These are phyloP conservation scores for Hirudinaria manillensis DNA, from an alignment of 2,888 invertebrate genomes.

Conservation along the genomic window DNA sequence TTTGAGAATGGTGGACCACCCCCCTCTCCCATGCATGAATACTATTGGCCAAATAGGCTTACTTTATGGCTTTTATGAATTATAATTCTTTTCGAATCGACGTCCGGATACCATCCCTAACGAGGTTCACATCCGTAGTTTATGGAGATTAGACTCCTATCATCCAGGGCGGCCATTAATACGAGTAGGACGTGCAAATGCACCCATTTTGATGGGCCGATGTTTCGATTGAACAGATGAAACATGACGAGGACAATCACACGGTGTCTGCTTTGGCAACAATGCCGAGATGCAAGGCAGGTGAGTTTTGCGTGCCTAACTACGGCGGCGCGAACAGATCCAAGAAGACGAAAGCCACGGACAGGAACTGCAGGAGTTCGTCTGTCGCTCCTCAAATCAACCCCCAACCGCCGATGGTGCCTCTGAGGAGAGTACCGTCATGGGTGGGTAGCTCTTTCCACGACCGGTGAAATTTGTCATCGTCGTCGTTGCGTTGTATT, in stretches of 20 bases:
- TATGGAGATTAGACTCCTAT: too few relatives aligned
- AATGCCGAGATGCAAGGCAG: slow-evolving; percentile 44
- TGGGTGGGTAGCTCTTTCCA: slow-evolving; percentile 61
- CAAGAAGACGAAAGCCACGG: slow-evolving; percentile 4
- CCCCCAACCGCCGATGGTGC: slow-evolving; percentile 74
- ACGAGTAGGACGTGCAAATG: neutral
- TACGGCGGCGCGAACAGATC: slow-evolving; percentile 30
- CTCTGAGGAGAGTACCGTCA: slow-evolving; percentile 80
- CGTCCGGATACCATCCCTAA: too few relatives aligned
- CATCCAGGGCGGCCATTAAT: too few relatives aligned
- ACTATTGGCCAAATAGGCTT: too few relatives aligned
- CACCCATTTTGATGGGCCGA: neutral
- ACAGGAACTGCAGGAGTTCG: slow-evolving; percentile 23
- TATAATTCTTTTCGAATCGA: too few relatives aligned
- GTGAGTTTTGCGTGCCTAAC: slow-evolving; percentile 24
- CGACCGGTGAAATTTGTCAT: neutral
- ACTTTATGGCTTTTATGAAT: neutral
- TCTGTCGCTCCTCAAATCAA: slow-evolving; percentile 27
- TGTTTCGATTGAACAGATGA: slow-evolving; percentile 34
- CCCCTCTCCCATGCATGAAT: too few relatives aligned
- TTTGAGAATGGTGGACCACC: neutral
- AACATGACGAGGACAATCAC: slow-evolving; percentile 34
- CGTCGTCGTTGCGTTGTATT: neutral
- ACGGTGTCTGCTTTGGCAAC: slow-evolving; percentile 47
- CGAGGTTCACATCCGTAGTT: too few relatives aligned